Evolutionary conservation across 2,113 vertebrate species (phyloP).

Genomic region (Ellobius talpinus): DNA sequence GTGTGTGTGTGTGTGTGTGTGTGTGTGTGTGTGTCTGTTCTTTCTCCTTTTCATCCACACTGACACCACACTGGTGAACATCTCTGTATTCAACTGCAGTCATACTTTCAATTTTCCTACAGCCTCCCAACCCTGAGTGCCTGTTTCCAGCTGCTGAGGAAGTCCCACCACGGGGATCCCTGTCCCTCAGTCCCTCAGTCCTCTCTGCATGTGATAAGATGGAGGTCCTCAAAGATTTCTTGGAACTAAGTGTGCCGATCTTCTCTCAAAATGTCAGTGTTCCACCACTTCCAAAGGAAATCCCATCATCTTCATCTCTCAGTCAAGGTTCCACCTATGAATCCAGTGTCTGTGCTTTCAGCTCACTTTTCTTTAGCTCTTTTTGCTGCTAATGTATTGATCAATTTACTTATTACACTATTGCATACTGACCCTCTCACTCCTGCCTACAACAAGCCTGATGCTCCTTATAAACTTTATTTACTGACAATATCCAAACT

Average conservation of each 20-base stretch:
- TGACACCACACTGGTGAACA: not conserved
- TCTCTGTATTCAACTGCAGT: not conserved
- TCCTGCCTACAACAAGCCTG: not conserved
- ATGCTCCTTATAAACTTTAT: not conserved
- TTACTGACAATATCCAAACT: not conserved
- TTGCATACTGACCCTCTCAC: not conserved
- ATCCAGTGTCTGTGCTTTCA: not conserved
- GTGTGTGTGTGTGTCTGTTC: too few relatives aligned
- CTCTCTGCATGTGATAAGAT: not conserved
- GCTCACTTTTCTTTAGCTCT: not conserved
- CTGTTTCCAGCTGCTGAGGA: not conserved
- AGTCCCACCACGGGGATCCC: not conserved
- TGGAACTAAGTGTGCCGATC: not conserved
- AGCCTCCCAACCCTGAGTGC: not conserved
- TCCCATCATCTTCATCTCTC: not conserved
- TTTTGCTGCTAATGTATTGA: not conserved
- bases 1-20: too few relatives aligned
- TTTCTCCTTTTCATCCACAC: too few relatives aligned
- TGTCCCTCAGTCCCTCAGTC: not conserved
- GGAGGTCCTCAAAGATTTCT: not conserved
- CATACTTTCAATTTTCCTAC: not conserved
- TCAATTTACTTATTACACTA: not conserved
- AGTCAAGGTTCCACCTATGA: not conserved
- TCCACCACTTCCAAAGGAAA: not conserved
- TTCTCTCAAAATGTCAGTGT: not conserved